Conservation (phyloP, 2,113 vertebrate genomes). For the Ramphastos sulfuratus region DNA sequence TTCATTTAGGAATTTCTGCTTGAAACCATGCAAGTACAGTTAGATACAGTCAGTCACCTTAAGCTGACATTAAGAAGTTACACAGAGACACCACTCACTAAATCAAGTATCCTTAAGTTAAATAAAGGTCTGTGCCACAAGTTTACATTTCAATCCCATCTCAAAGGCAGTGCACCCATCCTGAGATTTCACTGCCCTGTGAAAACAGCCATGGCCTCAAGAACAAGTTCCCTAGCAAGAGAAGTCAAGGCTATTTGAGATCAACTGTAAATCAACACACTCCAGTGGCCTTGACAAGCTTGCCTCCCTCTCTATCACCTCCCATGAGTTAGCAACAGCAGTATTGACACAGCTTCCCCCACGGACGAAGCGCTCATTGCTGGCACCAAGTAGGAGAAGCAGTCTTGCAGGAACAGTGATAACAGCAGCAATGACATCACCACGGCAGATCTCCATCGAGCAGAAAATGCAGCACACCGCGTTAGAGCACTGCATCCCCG, state of each 20-base stretch:
- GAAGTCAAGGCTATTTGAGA: not conserved
- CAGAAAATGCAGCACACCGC: not conserved
- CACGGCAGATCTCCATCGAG: not conserved
- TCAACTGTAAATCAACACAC: not conserved
- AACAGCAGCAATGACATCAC: slow-evolving; percentile 69
- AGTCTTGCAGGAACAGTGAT: not conserved
- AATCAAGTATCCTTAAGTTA: not conserved
- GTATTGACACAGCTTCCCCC: not conserved
- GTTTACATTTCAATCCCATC: not conserved
- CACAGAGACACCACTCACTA: not conserved
- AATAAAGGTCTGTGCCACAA: not conserved
- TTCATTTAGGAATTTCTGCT: not conserved
- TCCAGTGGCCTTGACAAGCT: not conserved
- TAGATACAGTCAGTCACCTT: not conserved
- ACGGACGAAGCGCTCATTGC: not conserved
- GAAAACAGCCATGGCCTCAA: not conserved
- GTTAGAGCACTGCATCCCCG: not conserved
- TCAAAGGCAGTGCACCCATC: not conserved
- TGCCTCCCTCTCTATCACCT: not conserved
- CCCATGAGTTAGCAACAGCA: not conserved
- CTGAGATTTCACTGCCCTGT: not conserved
- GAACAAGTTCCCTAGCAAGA: not conserved
- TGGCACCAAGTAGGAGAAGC: not conserved
- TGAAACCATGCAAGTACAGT: not conserved
- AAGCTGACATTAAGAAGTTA: not conserved